Base-by-base conservation (phyloP, 2,113 vertebrate species). In the Mugil cephalus region DNA sequence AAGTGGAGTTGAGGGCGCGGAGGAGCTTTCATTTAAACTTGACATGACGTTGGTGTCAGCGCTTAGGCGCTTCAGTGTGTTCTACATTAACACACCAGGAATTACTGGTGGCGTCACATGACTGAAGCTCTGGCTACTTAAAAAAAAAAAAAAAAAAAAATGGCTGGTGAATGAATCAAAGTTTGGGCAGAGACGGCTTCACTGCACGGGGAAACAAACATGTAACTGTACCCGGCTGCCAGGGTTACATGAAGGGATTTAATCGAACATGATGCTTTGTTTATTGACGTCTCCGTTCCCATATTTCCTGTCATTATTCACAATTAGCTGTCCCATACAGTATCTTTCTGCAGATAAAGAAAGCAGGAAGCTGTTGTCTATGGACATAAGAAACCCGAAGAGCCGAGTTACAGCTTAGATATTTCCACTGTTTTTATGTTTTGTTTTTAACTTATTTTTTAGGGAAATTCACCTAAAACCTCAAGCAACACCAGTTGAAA, bases 21-120 rank as follows among this genome's bases (percentile, higher is more conserved):
- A 40, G 10, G 58, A 55, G 36, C n/a, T 70, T 56, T 43, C 8
- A 48, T 50, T 45, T 17, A 55, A 53, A 47, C 10, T 48, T 17
- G 45, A 30, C 53, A 36, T 59, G 39, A 42, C 18, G 65, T 61
- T 46, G 52, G 15, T 46, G 18, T 34, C 51, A 69, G 38, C 21
- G 47, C n/a, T 42, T 15, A 61, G 36, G 45, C 56, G 42, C 19
- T 53, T 59, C 7, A 46, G 30, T 65, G 10, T 15, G 55, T 36
- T 68, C 42, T 42, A 52, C 19, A 19, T 19, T 19, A 58, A 38
- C 12, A 18, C 43, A 55, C n/a, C 24, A 50, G 18, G 39, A n/a
- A 13, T 55, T 47, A 17, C 14, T 24, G n/a, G 61, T n/a, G 43
- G 45, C 45, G 19, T 43, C 7, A 11, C 1, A 6, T 67, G 5